Evolutionary conservation across 1,140 invertebrate genomes (phyloP).

Genomic region (Bombus superbus): DNA sequence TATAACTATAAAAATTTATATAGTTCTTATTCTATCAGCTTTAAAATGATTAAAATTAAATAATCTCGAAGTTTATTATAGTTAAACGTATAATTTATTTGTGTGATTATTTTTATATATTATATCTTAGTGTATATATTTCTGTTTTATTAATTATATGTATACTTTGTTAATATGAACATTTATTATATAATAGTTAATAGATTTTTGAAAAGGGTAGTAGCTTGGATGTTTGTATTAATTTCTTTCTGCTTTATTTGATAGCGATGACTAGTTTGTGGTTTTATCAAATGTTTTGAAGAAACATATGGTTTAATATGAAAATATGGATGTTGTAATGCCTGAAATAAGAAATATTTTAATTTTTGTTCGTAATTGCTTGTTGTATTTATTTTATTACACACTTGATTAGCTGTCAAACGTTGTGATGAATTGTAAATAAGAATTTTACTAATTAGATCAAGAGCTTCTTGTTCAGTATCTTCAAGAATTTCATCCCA

Average conservation of each 20-base stretch:
- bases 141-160: background rate
- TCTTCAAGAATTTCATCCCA: slow-evolving; percentile 89
- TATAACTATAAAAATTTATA: background rate
- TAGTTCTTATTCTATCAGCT: background rate
- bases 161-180: background rate
- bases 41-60: background rate
- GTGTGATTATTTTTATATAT: background rate
- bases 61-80: background rate
- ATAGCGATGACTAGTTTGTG: slow-evolving; percentile 72
- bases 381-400: slow-evolving; percentile 22
- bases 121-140: background rate
- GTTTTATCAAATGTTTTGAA: slow-evolving; percentile 73
- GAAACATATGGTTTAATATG: slow-evolving; percentile 75
- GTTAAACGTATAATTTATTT: background rate
- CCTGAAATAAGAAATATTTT: slow-evolving; percentile 67
- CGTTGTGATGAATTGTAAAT: slow-evolving; percentile 92
- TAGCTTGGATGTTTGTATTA: slow-evolving; percentile 68
- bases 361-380: background rate
- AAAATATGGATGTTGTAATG: slow-evolving; percentile 78
- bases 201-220: slow-evolving; percentile 74
- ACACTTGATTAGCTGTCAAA: slow-evolving; percentile 91
- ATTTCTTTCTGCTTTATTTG: slow-evolving; percentile 75
- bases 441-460: slow-evolving; percentile 91
- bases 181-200: slow-evolving; percentile 53
- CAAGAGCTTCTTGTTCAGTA: slow-evolving; percentile 87